Percentiles rank a stretch among this genome's conserved stretches.
Conservation (phyloP, 2,113 vertebrate genomes). For the Petrocephalus zakoni region DNA sequence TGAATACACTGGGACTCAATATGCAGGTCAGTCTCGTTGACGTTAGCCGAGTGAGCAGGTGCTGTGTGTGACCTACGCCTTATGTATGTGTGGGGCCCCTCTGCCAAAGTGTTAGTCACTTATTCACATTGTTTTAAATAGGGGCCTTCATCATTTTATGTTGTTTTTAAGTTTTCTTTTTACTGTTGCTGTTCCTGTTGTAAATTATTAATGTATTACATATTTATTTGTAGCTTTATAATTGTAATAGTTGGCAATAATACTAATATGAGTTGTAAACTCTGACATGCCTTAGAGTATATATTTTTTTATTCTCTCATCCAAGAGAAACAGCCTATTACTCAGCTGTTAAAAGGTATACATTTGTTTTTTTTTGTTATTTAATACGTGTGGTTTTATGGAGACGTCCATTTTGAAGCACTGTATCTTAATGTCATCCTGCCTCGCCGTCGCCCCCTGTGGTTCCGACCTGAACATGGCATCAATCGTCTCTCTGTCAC, state of each 20-base stretch:
- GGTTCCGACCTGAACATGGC: neutral
- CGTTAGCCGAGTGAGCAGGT: conserved; percentile 18
- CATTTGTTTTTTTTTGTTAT: conserved; percentile 27
- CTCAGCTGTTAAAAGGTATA: conserved; percentile 23
- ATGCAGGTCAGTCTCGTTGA: conserved; percentile 1
- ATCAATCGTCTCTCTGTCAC: neutral
- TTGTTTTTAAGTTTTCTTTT: conserved; percentile 18
- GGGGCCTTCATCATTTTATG: conserved; percentile 14
- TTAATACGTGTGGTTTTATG: conserved; percentile 24
- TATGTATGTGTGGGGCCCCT: neutral
- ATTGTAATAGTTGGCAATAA: conserved; percentile 38
- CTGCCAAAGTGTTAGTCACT: conserved; percentile 26
- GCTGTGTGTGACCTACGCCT: neutral
- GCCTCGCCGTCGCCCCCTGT: neutral
- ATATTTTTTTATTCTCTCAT: conserved; percentile 30
- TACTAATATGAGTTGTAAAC: conserved; percentile 35
- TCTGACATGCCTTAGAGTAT: conserved; percentile 38
- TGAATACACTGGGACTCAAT: neutral
- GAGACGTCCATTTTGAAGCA: conserved; percentile 16
- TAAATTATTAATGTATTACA: conserved; percentile 29
- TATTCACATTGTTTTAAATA: conserved; percentile 20
- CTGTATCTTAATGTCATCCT: conserved; percentile 2
- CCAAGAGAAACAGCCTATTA: conserved; percentile 26
- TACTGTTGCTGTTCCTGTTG: conserved; percentile 17
- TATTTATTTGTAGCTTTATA: conserved; percentile 32